A percentile compares a stretch with the other conserved stretches of the same genome.
phyloP scores from a whole-genome alignment of 2,113 vertebrate species.

The Pao palembangensis region DNA sequence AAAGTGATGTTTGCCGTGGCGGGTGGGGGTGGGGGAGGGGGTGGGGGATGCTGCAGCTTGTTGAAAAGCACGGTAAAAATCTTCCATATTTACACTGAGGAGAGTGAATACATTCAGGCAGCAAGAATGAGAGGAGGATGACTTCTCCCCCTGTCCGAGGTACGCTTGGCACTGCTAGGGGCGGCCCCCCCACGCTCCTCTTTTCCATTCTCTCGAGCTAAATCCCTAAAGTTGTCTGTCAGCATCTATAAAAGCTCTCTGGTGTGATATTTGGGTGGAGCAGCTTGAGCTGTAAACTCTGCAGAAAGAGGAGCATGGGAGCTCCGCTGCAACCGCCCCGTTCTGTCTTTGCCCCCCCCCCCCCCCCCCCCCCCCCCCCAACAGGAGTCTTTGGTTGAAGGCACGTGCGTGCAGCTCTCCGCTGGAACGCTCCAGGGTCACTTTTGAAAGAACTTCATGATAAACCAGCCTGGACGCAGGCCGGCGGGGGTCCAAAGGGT shows the following conservation, averaged over 20 bases:
- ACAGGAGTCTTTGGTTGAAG: conserved; percentile 72
- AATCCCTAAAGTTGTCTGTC: conserved; percentile 4
- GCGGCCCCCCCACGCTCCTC: background rate
- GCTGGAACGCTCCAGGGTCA: conserved; percentile 29
- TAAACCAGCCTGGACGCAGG: conserved; percentile 36
- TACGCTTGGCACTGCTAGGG: conserved; percentile 75
- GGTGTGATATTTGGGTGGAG: conserved; percentile 12
- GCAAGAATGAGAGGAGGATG: conserved; percentile 48
- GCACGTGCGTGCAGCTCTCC: conserved; percentile 63
- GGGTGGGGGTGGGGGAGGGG: background rate
- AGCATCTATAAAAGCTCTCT: background rate
- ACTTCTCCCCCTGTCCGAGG: conserved; percentile 57
- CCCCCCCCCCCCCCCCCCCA: conserved; percentile 14
- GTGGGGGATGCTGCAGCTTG: conserved; percentile 44
- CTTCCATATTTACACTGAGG: conserved; percentile 70
- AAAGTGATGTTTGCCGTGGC: background rate
- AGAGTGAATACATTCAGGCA: conserved; percentile 78
- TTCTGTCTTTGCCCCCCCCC: conserved; percentile 1
- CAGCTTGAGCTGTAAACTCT: conserved; percentile 33
- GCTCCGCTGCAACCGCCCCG: conserved; percentile 12
- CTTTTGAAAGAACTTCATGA: conserved; percentile 31
- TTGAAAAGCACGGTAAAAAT: conserved; percentile 66
- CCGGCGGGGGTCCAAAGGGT: conserved; percentile 19
- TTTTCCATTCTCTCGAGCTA: background rate
- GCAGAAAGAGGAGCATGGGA: conserved; percentile 9